Percentiles rank a stretch among this genome's conserved stretches.
Conservation (phyloP, 2,797 vertebrate genomes). For the Pangasius larnaudii region DNA sequence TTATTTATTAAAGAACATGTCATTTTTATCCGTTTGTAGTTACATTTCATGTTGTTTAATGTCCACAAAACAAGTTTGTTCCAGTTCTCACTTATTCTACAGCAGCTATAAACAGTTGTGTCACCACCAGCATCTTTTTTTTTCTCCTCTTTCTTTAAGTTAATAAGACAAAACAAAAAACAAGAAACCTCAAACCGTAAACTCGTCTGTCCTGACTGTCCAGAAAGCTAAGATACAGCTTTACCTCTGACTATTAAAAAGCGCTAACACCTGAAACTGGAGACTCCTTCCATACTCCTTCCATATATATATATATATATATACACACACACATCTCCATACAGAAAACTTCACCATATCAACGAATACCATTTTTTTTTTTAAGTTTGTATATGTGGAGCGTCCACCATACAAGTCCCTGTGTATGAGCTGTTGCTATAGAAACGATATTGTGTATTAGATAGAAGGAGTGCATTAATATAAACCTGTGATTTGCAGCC, state of each 20-base stretch:
- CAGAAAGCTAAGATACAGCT: not conserved
- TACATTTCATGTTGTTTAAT: not conserved
- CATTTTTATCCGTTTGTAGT: not conserved
- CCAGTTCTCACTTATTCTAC: not conserved
- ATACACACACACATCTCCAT: not conserved
- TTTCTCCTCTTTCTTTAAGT: not conserved
- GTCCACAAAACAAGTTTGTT: not conserved
- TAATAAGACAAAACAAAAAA: not conserved
- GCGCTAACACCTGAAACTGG: not conserved
- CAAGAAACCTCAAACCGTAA: not conserved
- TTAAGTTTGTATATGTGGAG: not conserved
- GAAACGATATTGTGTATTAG: not conserved
- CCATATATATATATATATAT: too few relatives aligned
- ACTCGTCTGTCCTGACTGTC: not conserved
- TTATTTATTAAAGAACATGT: not conserved
- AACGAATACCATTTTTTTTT: not conserved
- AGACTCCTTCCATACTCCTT: conserved; percentile 3
- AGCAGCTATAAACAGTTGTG: not conserved
- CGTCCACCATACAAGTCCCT: not conserved
- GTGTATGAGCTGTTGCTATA: not conserved
- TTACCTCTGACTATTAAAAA: not conserved
- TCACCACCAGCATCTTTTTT: not conserved
- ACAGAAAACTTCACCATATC: not conserved
- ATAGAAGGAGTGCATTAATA: not conserved
- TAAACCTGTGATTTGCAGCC: not conserved